phyloP scores from a whole-genome alignment of 2,797 vertebrate species.

The Sparus aurata region DNA sequence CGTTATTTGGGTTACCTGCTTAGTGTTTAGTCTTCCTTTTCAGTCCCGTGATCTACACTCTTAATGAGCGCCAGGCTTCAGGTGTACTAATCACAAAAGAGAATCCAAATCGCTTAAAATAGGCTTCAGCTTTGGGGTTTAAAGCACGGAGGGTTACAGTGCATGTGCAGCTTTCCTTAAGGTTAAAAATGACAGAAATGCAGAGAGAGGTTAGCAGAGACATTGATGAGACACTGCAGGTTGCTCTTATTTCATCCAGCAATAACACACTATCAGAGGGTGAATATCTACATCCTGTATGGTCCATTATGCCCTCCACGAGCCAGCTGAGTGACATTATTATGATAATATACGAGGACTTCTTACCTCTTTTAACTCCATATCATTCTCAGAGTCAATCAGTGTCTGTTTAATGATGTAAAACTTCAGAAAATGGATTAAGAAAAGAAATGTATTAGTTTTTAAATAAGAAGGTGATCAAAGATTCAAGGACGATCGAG shows the following conservation, averaged over 20 bases:
- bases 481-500: slow-evolving; percentile 94
- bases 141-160: slow-evolving; percentile 91
- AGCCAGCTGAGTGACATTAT: slow-evolving; percentile 91
- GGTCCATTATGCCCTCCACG: slow-evolving; percentile 88
- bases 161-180: slow-evolving; percentile 92
- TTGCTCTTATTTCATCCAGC: slow-evolving; percentile 89
- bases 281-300: slow-evolving; percentile 89
- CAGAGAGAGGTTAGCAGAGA: slow-evolving; percentile 89
- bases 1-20: slow-evolving; percentile 99
- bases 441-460: slow-evolving; percentile 91
- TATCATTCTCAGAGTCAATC: slow-evolving; percentile 98
- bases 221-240: slow-evolving; percentile 91
- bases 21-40: slow-evolving; percentile 99
- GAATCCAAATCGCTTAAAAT: slow-evolving; percentile 95
- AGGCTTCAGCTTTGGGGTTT: slow-evolving; percentile 94
- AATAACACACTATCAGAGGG: slow-evolving; percentile 87
- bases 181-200: slow-evolving; percentile 87
- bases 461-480: slow-evolving; percentile 91
- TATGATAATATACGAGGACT: slow-evolving; percentile 89
- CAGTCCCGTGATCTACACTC: slow-evolving; percentile 96
- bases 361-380: slow-evolving; percentile 99
- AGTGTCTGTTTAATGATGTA: slow-evolving; percentile 97
- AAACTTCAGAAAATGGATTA: slow-evolving; percentile 96
- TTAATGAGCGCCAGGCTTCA: slow-evolving; percentile 97
- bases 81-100: slow-evolving; percentile 98